phyloP scores from a whole-genome alignment of 2,113 vertebrate genomes.

The Balaenoptera acutorostrata region DNA sequence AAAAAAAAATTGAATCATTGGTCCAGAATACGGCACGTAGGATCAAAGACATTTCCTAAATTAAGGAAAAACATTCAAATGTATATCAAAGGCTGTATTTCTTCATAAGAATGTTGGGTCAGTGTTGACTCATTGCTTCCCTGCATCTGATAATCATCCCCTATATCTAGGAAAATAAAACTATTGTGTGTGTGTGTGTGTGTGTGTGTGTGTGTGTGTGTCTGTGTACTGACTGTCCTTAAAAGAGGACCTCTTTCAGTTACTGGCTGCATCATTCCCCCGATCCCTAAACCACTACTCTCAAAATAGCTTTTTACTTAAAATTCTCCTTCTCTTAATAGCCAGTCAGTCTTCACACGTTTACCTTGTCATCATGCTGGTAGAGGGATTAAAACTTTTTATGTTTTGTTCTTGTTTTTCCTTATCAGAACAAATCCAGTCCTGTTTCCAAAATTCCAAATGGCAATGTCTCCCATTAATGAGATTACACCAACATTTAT shows the following conservation, averaged over 20 bases:
- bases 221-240: neutral
- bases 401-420: neutral
- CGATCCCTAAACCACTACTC: neutral
- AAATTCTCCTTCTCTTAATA: neutral
- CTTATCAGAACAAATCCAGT: neutral
- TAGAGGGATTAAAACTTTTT: neutral
- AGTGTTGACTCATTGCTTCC: neutral
- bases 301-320: neutral
- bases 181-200: neutral
- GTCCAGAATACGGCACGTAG: neutral
- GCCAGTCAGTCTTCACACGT: neutral
- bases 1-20: too few relatives aligned
- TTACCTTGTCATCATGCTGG: neutral
- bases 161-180: neutral
- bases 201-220: neutral
- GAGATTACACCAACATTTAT: neutral
- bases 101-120: neutral
- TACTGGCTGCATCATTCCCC: neutral
- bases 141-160: neutral
- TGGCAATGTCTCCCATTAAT: neutral
- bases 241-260: neutral
- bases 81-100: neutral
- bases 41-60: neutral
- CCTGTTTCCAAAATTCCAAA: neutral
- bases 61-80: neutral